Evolutionary conservation across 2,888 invertebrate species (phyloP).

Genomic region (Lasioglossum pauxillum): DNA sequence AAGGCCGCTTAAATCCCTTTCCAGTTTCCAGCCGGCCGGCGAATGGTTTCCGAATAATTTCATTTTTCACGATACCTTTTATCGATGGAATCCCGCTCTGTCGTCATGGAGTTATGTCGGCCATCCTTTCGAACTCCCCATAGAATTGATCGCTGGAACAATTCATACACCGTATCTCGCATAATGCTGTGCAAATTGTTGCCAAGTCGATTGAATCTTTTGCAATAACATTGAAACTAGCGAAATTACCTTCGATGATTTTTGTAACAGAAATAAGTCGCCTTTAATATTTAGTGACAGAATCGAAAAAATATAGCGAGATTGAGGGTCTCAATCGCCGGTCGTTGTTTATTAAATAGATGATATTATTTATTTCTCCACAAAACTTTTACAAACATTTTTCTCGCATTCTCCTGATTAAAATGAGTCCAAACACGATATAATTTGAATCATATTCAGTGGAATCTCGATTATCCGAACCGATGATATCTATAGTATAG

Average conservation of each 20-base stretch:
- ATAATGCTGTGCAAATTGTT: background rate
- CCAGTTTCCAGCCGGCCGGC: conserved; percentile 48
- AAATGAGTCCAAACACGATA: too few relatives aligned
- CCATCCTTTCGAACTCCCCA: conserved; percentile 31
- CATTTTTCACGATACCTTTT: conserved; percentile 66
- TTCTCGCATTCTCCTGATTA: too few relatives aligned
- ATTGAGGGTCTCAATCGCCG: too few relatives aligned
- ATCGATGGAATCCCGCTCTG: conserved; percentile 51
- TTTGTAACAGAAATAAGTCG: background rate
- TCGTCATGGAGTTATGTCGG: conserved; percentile 38
- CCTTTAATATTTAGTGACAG: too few relatives aligned
- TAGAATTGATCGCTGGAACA: background rate
- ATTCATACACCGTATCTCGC: background rate
- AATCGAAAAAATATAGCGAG: too few relatives aligned
- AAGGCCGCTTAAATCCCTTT: conserved; percentile 71
- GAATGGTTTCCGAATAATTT: conserved; percentile 64
- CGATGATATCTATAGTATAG: too few relatives aligned
- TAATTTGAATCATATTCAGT: too few relatives aligned
- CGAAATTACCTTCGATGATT: background rate
- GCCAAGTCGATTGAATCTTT: background rate
- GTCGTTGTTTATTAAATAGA: too few relatives aligned
- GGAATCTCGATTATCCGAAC: too few relatives aligned
- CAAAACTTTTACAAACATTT: too few relatives aligned
- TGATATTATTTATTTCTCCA: too few relatives aligned
- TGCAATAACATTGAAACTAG: background rate